These are phyloP conservation scores for Macrophya alboannulata DNA, from an alignment of 2,888 invertebrate genomes.

Conservation along the genomic window DNA sequence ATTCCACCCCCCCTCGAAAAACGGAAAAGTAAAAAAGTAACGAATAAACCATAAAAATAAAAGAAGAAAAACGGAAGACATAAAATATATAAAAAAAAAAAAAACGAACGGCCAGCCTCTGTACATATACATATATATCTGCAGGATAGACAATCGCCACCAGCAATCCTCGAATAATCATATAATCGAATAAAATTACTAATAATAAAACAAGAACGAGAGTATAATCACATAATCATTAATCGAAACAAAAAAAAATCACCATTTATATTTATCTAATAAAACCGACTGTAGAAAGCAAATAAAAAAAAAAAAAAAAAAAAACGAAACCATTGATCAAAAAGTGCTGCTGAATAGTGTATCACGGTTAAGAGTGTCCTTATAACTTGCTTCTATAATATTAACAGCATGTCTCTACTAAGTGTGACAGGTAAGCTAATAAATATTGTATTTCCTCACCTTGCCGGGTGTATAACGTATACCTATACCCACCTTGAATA, in stretches of 20 bases:
- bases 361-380: conserved; percentile 48
- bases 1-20: not conserved
- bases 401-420: conserved; percentile 71
- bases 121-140: conserved; percentile 31
- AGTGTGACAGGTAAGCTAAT: conserved; percentile 72
- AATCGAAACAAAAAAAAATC: not conserved
- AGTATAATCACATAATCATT: conserved; percentile 35
- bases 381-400: conserved; percentile 46
- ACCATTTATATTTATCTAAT: conserved; percentile 24
- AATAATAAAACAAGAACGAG: not conserved
- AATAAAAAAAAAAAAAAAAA: conserved; percentile 1
- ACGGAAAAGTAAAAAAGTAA: not conserved
- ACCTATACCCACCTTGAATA: not conserved
- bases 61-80: not conserved
- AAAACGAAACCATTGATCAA: not conserved
- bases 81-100: not conserved
- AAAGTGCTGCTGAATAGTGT: conserved; percentile 39
- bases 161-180: not conserved
- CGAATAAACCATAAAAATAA: not conserved
- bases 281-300: conserved; percentile 18
- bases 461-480: conserved; percentile 7
- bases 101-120: not conserved
- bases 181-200: conserved; percentile 1
- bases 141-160: conserved; percentile 52
- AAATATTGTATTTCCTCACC: conserved; percentile 27